phyloP scores from a whole-genome alignment of 64 coral and sea anemone genomes.

The Dendrophyllia cribrosa region DNA sequence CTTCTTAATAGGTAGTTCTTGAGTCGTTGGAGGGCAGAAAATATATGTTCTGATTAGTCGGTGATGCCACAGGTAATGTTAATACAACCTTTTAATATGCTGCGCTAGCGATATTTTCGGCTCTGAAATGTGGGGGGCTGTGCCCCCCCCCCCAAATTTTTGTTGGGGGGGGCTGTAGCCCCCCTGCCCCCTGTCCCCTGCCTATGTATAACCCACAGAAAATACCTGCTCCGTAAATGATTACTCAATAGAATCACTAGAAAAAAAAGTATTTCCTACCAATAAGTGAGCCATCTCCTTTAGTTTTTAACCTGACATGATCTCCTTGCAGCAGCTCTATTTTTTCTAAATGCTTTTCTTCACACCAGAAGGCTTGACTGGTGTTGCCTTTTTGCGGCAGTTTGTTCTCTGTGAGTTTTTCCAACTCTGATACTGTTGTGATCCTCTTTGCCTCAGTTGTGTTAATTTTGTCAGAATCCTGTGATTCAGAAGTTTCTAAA shows the following conservation, averaged over 20 bases:
- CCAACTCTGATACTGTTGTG: slow-evolving; percentile 49
- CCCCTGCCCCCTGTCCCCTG: no score
- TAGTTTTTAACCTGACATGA: slow-evolving; percentile 75
- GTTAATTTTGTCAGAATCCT: slow-evolving; percentile 72
- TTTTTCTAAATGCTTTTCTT: slow-evolving; percentile 82
- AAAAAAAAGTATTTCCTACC: slow-evolving; percentile 37
- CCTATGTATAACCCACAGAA: no score
- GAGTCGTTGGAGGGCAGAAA: no score
- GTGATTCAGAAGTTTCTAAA: slow-evolving; percentile 57
- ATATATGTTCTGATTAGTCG: no score
- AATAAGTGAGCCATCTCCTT: slow-evolving; percentile 81
- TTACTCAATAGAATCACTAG: neutral
- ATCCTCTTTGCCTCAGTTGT: slow-evolving; percentile 58
- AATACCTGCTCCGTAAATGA: no score
- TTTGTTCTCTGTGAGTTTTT: slow-evolving; percentile 75
- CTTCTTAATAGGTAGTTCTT: no score
- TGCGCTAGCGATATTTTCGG: no score
- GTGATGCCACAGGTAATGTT: no score
- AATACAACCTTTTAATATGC: no score
- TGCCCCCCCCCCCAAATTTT: no score
- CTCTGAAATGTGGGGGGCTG: no score
- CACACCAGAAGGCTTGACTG: slow-evolving; percentile 86
- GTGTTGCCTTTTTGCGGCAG: slow-evolving; percentile 6
- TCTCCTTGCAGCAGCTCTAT: slow-evolving; percentile 78
- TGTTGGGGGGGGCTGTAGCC: no score